Conservation (phyloP, 2,888 invertebrate species). For the Steinernema scapterisci region DNA sequence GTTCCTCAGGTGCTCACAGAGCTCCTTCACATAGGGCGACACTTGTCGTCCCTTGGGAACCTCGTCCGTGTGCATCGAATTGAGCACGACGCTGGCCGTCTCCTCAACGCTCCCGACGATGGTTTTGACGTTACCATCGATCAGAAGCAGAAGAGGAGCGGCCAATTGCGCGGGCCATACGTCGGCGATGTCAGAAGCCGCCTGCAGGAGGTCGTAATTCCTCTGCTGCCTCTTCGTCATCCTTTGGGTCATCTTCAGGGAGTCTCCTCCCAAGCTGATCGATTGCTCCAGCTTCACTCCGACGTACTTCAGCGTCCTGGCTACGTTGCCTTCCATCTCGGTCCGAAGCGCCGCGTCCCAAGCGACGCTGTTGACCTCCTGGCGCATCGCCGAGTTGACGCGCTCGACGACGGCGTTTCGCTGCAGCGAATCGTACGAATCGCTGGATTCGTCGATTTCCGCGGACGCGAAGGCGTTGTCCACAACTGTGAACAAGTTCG, state of each 20-base stretch:
- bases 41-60: slow-evolving; percentile 39
- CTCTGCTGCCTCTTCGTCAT: slow-evolving; percentile 36
- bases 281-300: slow-evolving; percentile 44
- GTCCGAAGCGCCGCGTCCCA: slow-evolving; percentile 57
- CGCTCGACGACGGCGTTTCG: slow-evolving; percentile 12
- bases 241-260: slow-evolving; percentile 23
- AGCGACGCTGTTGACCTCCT: slow-evolving; percentile 57
- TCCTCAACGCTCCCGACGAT: slow-evolving; percentile 44
- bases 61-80: slow-evolving; percentile 48
- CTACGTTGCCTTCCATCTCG: slow-evolving; percentile 50
- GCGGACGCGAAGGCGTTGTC: slow-evolving; percentile 73
- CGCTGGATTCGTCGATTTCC: slow-evolving; percentile 34
- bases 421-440: slow-evolving; percentile 18
- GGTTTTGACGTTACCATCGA: slow-evolving; percentile 38
- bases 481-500: slow-evolving; percentile 81
- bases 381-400: slow-evolving; percentile 55
- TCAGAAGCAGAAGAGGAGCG: slow-evolving; percentile 38
- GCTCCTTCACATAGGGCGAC: slow-evolving; percentile 48
- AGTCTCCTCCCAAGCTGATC: background rate
- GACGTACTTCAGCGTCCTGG: slow-evolving; percentile 44
- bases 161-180: slow-evolving; percentile 25
- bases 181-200: slow-evolving; percentile 28
- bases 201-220: slow-evolving; percentile 30
- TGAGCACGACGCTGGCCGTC: slow-evolving; percentile 46
- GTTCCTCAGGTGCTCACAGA: slow-evolving; percentile 49